Evolutionary conservation across 2,888 invertebrate species (phyloP).

Genomic region (Liodrosophila aerea): DNA sequence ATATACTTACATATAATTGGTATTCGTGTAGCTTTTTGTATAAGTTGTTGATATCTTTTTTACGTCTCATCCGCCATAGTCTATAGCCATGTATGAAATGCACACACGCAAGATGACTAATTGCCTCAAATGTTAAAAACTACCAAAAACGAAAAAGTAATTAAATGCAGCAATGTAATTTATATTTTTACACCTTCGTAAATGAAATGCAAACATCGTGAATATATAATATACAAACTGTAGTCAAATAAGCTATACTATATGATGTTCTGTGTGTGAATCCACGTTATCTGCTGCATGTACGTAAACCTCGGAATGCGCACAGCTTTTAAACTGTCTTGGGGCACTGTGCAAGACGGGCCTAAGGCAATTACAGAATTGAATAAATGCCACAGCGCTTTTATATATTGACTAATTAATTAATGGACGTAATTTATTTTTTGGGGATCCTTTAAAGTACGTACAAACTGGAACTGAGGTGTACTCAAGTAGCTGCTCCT

Average conservation of each 20-base stretch:
- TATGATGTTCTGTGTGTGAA: background rate
- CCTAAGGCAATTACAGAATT: constrained; percentile 46
- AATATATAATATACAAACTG: background rate
- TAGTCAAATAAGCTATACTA: no score
- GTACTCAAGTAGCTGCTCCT: no score
- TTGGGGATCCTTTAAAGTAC: background rate
- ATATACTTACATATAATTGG: constrained; percentile 33
- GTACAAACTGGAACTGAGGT: background rate
- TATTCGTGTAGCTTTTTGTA: constrained; percentile 38
- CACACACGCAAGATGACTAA: constrained; percentile 53
- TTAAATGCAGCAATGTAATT: constrained; percentile 43
- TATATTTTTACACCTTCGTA: constrained; percentile 70
- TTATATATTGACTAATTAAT: constrained; percentile 33
- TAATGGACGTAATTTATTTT: background rate
- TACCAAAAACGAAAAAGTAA: constrained; percentile 51
- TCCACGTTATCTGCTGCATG: constrained; percentile 6
- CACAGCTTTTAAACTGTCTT: constrained; percentile 32
- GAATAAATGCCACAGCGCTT: constrained; percentile 59
- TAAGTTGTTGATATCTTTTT: constrained; percentile 55
- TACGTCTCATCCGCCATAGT: constrained; percentile 61
- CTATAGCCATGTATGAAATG: constrained; percentile 63
- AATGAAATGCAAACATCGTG: background rate
- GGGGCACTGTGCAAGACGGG: constrained; percentile 26
- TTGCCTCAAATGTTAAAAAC: constrained; percentile 75
- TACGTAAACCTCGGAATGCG: constrained; percentile 36